Conservation (phyloP, 2,888 invertebrate genomes). For the Lydus trimaculatus region DNA sequence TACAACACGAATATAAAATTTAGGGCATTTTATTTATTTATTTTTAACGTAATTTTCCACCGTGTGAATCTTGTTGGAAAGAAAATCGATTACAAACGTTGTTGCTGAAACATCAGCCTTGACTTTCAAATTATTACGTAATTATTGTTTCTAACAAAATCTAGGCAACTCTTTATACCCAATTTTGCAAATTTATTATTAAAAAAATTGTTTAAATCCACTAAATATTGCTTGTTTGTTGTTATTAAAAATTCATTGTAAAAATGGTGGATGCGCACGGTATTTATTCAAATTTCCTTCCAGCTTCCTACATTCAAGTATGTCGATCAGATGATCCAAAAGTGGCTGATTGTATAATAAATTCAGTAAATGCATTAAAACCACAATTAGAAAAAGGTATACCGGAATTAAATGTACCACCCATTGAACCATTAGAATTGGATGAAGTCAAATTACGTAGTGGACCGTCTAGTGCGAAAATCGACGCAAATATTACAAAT, state of each 20-base stretch:
- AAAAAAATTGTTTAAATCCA: no score
- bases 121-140: neutral
- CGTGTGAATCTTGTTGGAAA: no score
- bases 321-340: slow-evolving; percentile 54
- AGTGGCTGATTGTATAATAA: slow-evolving; percentile 54
- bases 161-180: neutral
- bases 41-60: no score
- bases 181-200: neutral
- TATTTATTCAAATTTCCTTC: slow-evolving; percentile 30
- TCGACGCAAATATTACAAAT: slow-evolving; percentile 69
- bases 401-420: slow-evolving; percentile 65
- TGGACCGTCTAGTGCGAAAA: slow-evolving; percentile 54
- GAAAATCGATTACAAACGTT: no score
- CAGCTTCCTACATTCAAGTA: slow-evolving; percentile 55
- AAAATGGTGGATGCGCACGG: neutral
- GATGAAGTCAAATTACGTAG: slow-evolving; percentile 49
- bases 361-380: slow-evolving; percentile 53
- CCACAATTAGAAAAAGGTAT: slow-evolving; percentile 57
- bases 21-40: no score
- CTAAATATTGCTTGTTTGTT: neutral
- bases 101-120: neutral
- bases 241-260: no score
- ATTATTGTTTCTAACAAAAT: neutral
- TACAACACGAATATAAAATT: neutral
- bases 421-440: slow-evolving; percentile 62